A percentile compares a stretch with the other conserved stretches of the same genome.
Conservation (phyloP, 2,797 vertebrate species). For the Enteromius afrohamiltoni region DNA sequence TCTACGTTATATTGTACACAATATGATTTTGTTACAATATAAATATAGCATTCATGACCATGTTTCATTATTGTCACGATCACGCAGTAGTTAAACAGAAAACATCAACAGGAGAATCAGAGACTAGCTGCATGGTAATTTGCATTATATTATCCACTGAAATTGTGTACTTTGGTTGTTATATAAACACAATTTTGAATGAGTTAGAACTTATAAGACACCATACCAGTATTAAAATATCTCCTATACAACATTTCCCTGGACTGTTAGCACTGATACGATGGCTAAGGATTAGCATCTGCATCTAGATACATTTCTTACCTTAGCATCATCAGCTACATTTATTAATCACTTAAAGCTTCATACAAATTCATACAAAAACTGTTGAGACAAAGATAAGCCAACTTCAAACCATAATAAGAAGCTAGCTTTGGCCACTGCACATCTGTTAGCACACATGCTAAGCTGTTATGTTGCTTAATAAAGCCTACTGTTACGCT, state of each 20-base stretch:
- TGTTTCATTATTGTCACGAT: neutral
- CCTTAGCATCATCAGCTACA: neutral
- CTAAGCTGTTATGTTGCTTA: neutral
- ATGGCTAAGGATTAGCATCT: neutral
- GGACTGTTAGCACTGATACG: neutral
- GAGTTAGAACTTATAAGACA: neutral
- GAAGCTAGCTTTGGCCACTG: neutral
- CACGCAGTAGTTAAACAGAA: neutral
- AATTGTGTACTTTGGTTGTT: neutral
- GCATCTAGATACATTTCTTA: neutral
- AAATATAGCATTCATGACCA: neutral
- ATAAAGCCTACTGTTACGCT: neutral
- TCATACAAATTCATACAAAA: neutral
- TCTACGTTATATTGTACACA: neutral
- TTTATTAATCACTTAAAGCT: neutral
- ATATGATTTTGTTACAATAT: neutral
- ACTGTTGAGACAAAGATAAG: neutral
- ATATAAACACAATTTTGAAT: neutral
- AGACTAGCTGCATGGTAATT: neutral
- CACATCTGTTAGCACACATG: neutral
- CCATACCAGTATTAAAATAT: neutral
- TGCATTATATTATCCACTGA: neutral
- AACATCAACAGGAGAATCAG: neutral
- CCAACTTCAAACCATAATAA: neutral
- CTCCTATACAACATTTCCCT: neutral